These are phyloP conservation scores for Mionectes olivaceus DNA, from an alignment of 2,797 vertebrate species.

Conservation along the genomic window DNA sequence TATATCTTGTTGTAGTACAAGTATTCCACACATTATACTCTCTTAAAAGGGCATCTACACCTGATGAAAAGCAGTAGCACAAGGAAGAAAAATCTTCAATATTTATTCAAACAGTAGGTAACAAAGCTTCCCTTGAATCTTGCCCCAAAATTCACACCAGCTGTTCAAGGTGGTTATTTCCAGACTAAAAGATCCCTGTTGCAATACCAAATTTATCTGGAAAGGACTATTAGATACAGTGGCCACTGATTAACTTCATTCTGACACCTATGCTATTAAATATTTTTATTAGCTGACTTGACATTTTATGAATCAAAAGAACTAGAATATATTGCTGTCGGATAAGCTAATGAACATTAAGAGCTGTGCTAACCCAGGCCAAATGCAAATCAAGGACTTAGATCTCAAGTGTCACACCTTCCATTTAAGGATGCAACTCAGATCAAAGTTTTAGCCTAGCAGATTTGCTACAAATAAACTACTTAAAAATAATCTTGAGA, in stretches of 20 bases:
- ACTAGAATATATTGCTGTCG: neutral
- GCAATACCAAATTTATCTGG: neutral
- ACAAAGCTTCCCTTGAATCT: neutral
- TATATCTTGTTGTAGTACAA: neutral
- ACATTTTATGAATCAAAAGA: neutral
- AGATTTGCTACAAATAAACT: neutral
- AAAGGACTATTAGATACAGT: neutral
- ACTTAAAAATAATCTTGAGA: neutral
- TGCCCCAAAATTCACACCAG: neutral
- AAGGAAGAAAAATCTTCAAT: neutral
- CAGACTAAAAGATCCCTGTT: neutral
- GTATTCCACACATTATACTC: neutral
- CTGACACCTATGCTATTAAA: neutral
- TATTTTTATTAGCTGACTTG: neutral
- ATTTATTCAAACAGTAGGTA: neutral
- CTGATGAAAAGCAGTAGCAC: neutral
- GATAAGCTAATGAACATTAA: neutral
- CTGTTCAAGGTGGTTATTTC: neutral
- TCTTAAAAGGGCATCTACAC: neutral
- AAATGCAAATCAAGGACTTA: neutral
- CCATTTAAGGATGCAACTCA: neutral
- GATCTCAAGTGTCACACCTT: neutral
- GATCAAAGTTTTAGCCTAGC: neutral
- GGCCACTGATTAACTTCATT: neutral
- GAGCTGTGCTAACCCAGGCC: neutral